Evolutionary conservation across 1,140 invertebrate species (phyloP).

Genomic region (Saccostrea cuccullata): DNA sequence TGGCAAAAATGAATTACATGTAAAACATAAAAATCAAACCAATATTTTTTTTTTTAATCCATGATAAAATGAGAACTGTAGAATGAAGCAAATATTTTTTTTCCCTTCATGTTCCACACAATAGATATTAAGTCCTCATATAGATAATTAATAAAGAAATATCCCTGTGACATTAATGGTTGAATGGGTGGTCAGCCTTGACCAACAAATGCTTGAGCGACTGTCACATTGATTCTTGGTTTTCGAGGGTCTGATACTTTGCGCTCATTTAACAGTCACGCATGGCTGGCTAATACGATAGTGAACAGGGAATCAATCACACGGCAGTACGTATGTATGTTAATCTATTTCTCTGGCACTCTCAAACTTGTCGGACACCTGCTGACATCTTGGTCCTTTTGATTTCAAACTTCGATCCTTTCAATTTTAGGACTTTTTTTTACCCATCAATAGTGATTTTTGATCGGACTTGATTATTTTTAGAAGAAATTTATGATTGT

Average conservation of each 20-base stretch:
- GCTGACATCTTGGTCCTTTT: neutral
- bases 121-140: conserved; percentile 32
- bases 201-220: conserved; percentile 23
- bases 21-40: too few species aligned
- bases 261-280: conserved; percentile 52
- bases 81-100: too few species aligned
- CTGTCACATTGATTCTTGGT: conserved; percentile 23
- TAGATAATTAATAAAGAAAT: conserved; percentile 28
- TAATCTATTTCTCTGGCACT: conserved; percentile 34
- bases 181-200: conserved; percentile 25
- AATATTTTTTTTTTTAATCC: too few species aligned
- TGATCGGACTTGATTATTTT: neutral
- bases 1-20: too few species aligned
- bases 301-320: conserved; percentile 27
- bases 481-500: conserved; percentile 12
- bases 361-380: conserved; percentile 21
- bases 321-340: conserved; percentile 21
- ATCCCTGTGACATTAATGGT: conserved; percentile 14
- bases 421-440: conserved; percentile 12
- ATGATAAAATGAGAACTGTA: too few species aligned
- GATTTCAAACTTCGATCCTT: conserved; percentile 17
- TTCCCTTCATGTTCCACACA: neutral
- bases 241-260: conserved; percentile 29
- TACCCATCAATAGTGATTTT: neutral
- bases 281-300: conserved; percentile 58